These are phyloP conservation scores for Allolobophora icterica DNA, from an alignment of 2,888 invertebrate species.

Conservation along the genomic window DNA sequence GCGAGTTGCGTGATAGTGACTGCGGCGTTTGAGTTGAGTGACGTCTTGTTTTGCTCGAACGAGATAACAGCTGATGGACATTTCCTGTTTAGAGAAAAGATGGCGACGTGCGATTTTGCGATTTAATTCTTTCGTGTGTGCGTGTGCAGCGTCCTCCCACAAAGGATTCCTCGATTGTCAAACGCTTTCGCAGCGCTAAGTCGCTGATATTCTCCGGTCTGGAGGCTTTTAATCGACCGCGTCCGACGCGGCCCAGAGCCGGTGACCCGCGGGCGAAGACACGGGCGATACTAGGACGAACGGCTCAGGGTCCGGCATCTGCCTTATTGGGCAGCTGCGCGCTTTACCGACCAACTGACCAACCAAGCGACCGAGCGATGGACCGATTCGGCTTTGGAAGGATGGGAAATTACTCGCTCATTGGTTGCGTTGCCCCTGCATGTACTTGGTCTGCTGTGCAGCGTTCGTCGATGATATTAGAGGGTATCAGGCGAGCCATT, in stretches of 20 bases:
- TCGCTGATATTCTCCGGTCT: slow-evolving; percentile 4
- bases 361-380: not conserved
- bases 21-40: no score
- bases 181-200: not conserved
- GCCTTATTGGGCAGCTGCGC: slow-evolving; percentile 5
- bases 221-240: not conserved
- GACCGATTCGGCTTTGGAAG: slow-evolving; percentile 6
- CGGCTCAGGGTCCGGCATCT: not conserved
- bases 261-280: slow-evolving; percentile 10
- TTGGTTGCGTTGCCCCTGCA: not conserved
- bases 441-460: not conserved
- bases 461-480: not conserved
- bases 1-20: no score
- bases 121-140: no score
- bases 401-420: slow-evolving; percentile 1
- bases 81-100: no score
- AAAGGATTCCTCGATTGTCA: not conserved
- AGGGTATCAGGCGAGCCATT: slow-evolving; percentile 2
- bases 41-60: no score
- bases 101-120: no score
- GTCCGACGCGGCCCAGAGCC: not conserved
- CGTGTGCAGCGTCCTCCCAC: not conserved
- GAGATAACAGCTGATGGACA: no score
- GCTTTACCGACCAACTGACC: slow-evolving; percentile 10
- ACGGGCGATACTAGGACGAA: slow-evolving; percentile 1